Percentiles rank a stretch among this genome's conserved stretches.
Evolutionary conservation across 2,888 invertebrate genomes (phyloP).

Genomic region (Yponomeuta evonymella): DNA sequence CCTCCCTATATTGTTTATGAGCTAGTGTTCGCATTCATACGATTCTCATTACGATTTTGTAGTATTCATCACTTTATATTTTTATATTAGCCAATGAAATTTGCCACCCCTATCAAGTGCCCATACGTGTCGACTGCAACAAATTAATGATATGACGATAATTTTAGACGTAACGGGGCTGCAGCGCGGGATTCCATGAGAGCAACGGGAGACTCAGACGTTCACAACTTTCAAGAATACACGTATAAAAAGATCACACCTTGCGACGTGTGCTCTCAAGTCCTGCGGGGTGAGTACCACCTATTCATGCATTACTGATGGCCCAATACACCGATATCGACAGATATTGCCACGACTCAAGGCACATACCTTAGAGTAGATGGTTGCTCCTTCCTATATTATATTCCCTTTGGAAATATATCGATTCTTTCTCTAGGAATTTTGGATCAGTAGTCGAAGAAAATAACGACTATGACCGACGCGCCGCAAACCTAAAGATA

Average conservation of each 20-base stretch:
- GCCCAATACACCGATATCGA: background rate
- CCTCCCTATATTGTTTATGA: constrained; percentile 28
- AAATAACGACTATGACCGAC: too few relatives aligned
- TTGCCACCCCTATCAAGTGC: background rate
- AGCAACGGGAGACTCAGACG: constrained; percentile 79
- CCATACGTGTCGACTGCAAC: background rate
- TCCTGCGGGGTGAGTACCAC: constrained; percentile 83
- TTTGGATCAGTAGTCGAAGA: too few relatives aligned
- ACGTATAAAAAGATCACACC: constrained; percentile 97
- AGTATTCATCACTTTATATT: constrained; percentile 3
- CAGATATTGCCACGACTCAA: background rate
- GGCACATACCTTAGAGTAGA: background rate
- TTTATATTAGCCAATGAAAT: background rate
- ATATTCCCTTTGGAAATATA: too few relatives aligned
- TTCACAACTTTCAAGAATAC: constrained; percentile 94
- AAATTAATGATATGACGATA: background rate
- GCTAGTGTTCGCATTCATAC: constrained; percentile 15
- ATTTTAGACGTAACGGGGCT: constrained; percentile 83
- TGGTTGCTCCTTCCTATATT: too few relatives aligned
- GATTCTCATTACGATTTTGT: constrained; percentile 11
- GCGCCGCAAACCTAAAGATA: too few relatives aligned
- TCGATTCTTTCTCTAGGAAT: too few relatives aligned
- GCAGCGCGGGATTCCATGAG: constrained; percentile 78
- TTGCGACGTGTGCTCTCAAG: constrained; percentile 95
- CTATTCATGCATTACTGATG: background rate